phyloP scores from a whole-genome alignment of 2,113 vertebrate species.

The Corythaixoides concolor region DNA sequence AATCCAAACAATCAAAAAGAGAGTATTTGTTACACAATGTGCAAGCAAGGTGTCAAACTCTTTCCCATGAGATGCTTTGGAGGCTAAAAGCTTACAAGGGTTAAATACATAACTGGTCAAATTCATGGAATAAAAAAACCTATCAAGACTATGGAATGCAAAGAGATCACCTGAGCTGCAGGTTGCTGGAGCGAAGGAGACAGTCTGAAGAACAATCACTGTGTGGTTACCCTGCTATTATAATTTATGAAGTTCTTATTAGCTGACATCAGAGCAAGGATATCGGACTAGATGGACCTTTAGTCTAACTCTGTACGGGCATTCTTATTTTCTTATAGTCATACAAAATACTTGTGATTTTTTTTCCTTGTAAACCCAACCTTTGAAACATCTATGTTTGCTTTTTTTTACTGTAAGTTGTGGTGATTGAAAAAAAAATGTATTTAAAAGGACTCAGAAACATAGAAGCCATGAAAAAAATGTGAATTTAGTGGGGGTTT shows the following conservation, averaged over 20 bases:
- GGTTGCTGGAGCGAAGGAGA: background rate
- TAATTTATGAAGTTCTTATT: background rate
- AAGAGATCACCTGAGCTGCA: background rate
- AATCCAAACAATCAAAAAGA: background rate
- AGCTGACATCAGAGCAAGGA: background rate
- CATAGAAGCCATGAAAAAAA: background rate
- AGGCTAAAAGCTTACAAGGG: background rate
- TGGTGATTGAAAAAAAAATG: background rate
- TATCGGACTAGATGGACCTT: background rate
- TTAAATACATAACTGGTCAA: background rate
- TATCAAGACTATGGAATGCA: background rate
- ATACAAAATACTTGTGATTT: background rate
- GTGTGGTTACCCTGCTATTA: background rate
- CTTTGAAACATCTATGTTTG: background rate
- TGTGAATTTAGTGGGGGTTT: background rate
- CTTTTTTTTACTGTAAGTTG: background rate
- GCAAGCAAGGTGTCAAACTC: background rate
- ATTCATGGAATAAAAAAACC: background rate
- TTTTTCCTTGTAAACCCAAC: background rate
- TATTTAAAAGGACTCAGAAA: background rate
- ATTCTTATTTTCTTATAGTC: background rate
- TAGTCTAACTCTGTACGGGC: background rate
- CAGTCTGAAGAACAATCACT: background rate
- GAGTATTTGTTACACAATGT: background rate
- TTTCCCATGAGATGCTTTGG: background rate